phyloP scores from a whole-genome alignment of 2,888 invertebrate species.

The Escarpia spicata region DNA sequence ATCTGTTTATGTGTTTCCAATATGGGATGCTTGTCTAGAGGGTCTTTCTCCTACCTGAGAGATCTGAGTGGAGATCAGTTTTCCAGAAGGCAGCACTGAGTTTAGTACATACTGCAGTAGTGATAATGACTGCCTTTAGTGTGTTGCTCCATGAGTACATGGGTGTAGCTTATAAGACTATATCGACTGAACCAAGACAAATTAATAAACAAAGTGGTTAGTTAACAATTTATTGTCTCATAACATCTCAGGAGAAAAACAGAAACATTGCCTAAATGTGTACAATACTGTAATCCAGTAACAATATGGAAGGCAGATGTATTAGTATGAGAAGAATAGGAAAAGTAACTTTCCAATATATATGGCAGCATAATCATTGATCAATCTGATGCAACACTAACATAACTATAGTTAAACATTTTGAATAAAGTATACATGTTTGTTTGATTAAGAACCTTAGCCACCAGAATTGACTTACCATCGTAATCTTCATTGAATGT shows the following conservation, averaged over 20 bases:
- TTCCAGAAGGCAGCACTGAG: no score
- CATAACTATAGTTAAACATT: neutral
- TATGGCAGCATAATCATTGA: neutral
- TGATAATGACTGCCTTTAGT: no score
- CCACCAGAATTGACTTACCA: conserved; percentile 22
- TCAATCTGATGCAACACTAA: neutral
- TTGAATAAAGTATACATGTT: neutral
- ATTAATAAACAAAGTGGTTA: no score
- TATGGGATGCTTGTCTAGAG: no score
- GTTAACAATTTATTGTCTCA: no score
- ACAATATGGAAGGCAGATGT: neutral
- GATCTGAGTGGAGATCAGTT: no score
- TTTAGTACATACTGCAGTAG: no score
- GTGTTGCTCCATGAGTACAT: no score
- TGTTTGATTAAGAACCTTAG: neutral
- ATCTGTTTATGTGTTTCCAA: no score
- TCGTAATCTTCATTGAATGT: conserved; percentile 27
- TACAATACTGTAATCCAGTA: neutral
- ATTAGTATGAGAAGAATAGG: neutral
- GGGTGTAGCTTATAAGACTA: no score
- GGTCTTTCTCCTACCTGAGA: no score
- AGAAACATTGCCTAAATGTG: neutral
- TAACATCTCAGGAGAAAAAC: neutral
- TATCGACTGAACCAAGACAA: no score
- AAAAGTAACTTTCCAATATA: neutral